Base-by-base conservation (phyloP, 2,797 vertebrate genomes). In the Buceros bicornis region DNA sequence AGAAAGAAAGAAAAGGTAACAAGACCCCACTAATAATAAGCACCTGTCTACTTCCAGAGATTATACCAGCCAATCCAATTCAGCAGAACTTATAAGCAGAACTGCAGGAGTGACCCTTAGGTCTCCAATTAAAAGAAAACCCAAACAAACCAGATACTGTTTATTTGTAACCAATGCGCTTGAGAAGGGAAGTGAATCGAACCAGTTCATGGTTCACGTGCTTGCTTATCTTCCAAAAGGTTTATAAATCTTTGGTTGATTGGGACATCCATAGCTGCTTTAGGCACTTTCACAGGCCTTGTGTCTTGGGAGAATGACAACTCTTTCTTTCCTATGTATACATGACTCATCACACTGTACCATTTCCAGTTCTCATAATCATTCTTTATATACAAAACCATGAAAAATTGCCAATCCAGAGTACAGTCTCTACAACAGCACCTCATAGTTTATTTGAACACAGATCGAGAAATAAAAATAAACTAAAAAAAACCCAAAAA, bases 101-200 rank as follows among this genome's bases (percentile, higher is more conserved):
- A 76, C 43, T 40, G n/a, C 4, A 1, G 4, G 64, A 89, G 76
- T 62, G 33, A 47, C 13, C 45, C 45, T 16, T 47, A 12, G 45
- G 45, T 47, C 45, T 47, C 10, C 7, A 19, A 48, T 11, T 48
- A 20, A 35, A 51, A 47, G 22, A 81, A 65, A 13, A 16, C 24
- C 12, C 48, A 31, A 54, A 5, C 48, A 31, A 54, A 5, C 3
- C 21, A 48, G 31, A 45, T 48, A 54, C 56, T 33, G n/a, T 64
- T 89, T 87, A 65, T 86, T 91, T 81, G 76, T 88, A 70, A 76
- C 53, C n/a, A 82, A 94, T 92, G 37, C 64, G 83, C 43, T 91
- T 35, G 45, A 73, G 74, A 89, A 77, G 11, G 53, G 19, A 90
- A 91, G 13, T 5, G 19, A 73, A 28, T 42, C 42, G 72, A 64